Base-by-base conservation (phyloP, 1,140 invertebrate genomes). In the Diabrotica undecimpunctata region DNA sequence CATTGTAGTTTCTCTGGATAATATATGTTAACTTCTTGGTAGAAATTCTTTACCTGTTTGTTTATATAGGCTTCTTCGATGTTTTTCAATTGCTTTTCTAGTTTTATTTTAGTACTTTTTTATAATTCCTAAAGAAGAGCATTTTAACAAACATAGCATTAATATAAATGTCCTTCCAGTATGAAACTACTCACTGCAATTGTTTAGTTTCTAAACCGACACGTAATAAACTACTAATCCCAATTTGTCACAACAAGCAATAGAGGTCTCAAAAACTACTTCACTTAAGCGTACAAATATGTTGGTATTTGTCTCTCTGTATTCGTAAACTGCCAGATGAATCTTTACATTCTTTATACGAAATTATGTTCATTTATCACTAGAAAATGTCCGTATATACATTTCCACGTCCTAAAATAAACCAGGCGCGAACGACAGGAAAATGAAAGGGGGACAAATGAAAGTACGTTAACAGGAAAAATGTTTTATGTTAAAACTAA, bases 161-260 rank as follows among this genome's bases (percentile, higher is more conserved):
- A 46, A 46, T 46, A 46, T 10, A 46, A 10, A 46, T 10, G n/a
- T 10, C 8, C 41, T 46, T 46, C 41, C 41, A 46, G 41, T 46
- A 46, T 46, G n/a, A 6, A 2, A 25, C 25, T 25, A 25, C 25
- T 25, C 25, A 25, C 25, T 25, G 25, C 25, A 25, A 25, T 46
- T 46, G 8, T n/a, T 8, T 46, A 46, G 5, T 8, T 46, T n/a
- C n/a, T 10, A 46, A 46, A 46, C 8, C 41, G 5, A 46, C 8
- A 46, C 41, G n/a, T 46, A 46, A 46, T 46, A 46, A 46, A 46
- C 41, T 46, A 46, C 41, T 46, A 46, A 46, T 46, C 41, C 41
- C 8, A 10, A 46, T 46, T 46, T 46, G 41, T 46, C 41, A 46
- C 41, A 46, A 46, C 41, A 46, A 46, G 41, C 41, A 10, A n/a